Evolutionary conservation across 2,797 vertebrate species (phyloP).

Genomic region (Leuciscus waleckii): DNA sequence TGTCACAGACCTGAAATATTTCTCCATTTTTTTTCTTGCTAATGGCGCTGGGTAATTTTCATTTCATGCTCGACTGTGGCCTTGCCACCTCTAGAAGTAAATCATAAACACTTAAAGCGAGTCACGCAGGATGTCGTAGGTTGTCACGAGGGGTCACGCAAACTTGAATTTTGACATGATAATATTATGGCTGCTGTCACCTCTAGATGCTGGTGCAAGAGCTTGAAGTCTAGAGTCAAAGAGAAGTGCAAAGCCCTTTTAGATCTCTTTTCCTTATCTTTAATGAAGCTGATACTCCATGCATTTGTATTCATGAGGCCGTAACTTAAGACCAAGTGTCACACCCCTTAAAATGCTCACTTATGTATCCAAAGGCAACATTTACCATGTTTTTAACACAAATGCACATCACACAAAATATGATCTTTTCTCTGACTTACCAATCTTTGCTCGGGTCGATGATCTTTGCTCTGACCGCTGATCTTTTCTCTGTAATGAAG

Average conservation of each 20-base stretch:
- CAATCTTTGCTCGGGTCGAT: background rate
- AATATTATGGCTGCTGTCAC: slow-evolving; percentile 18
- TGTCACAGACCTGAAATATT: slow-evolving; percentile 31
- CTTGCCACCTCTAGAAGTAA: slow-evolving; percentile 7
- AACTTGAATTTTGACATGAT: slow-evolving; percentile 39
- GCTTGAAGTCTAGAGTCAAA: background rate
- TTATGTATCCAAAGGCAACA: slow-evolving; percentile 6
- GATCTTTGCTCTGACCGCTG: slow-evolving; percentile 17
- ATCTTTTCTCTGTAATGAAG: slow-evolving; percentile 10
- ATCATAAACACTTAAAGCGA: slow-evolving; percentile 18
- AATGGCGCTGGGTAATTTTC: slow-evolving; percentile 28
- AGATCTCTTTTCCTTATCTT: background rate
- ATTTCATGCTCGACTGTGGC: slow-evolving; percentile 29
- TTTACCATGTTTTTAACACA: background rate
- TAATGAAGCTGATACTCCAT: background rate
- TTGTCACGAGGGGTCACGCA: slow-evolving; percentile 1
- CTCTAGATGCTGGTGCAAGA: slow-evolving; percentile 4
- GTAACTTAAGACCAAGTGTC: slow-evolving; percentile 5
- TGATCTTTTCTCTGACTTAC: slow-evolving; percentile 3
- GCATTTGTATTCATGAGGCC: background rate
- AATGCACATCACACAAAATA: background rate
- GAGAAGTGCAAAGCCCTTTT: background rate
- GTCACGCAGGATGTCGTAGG: background rate
- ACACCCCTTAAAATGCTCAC: background rate
- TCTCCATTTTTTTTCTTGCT: slow-evolving; percentile 41